Evolutionary conservation across 2,797 vertebrate genomes (phyloP).

Genomic region (Sciaenops ocellatus): DNA sequence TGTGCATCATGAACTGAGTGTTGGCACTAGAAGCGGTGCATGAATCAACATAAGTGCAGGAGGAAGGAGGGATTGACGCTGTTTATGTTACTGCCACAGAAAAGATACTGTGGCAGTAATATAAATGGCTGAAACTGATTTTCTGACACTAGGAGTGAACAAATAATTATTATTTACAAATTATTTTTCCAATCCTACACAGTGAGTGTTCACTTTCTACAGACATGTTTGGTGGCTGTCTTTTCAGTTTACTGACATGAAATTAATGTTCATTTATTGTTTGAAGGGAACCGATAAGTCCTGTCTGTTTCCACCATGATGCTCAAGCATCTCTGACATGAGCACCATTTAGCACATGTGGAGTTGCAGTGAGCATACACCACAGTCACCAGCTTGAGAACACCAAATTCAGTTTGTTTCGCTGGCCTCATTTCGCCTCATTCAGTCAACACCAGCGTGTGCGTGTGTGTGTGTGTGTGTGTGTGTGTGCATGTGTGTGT

Average conservation of each 20-base stretch:
- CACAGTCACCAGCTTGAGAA: not conserved
- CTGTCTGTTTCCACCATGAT: not conserved
- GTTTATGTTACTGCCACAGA: not conserved
- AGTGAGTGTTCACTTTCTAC: not conserved
- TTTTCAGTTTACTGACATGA: not conserved
- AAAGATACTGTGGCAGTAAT: too few relatives aligned
- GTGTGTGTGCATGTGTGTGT: slow-evolving; percentile 7
- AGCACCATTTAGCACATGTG: not conserved
- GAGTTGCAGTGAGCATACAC: not conserved
- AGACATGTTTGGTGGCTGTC: not conserved
- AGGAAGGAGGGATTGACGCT: not conserved
- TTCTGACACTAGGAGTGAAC: not conserved
- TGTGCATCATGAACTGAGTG: not conserved
- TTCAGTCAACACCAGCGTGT: slow-evolving; percentile 6
- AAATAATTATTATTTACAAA: too few relatives aligned
- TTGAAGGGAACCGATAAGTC: not conserved
- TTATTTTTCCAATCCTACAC: not conserved
- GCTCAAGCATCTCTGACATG: not conserved
- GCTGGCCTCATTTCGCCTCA: slow-evolving; percentile 13
- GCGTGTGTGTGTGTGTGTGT: slow-evolving; percentile 1
- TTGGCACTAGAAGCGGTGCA: not conserved
- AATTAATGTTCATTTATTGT: not conserved
- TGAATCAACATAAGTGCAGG: not conserved
- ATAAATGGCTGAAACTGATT: too few relatives aligned
- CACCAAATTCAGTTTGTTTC: not conserved